Percentiles rank a stretch among this genome's conserved stretches.
These are phyloP conservation scores for Yponomeuta cagnagella DNA, from an alignment of 2,888 invertebrate species.

Conservation along the genomic window DNA sequence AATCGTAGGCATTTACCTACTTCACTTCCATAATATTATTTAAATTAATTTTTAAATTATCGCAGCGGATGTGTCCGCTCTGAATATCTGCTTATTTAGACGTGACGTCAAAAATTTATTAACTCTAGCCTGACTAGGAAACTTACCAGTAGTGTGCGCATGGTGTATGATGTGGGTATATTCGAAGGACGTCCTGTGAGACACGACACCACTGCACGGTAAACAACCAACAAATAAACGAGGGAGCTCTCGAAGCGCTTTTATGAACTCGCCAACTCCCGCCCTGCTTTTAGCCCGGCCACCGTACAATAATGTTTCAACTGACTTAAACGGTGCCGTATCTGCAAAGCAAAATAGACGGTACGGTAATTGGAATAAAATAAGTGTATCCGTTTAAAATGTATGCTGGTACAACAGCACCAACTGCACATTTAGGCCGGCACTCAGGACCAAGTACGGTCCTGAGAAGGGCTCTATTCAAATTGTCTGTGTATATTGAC, in stretches of 20 bases:
- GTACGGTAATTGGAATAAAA: background rate
- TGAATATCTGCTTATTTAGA: background rate
- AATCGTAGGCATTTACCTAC: background rate
- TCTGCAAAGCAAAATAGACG: background rate
- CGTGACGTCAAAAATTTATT: background rate
- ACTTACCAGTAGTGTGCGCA: conserved; percentile 69
- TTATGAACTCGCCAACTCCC: conserved; percentile 74
- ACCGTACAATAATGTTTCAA: conserved; percentile 58
- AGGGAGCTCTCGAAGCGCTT: conserved; percentile 63
- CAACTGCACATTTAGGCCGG: conserved; percentile 19
- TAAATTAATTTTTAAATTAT: background rate
- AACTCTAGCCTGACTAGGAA: conserved; percentile 16
- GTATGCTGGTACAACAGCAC: conserved; percentile 21
- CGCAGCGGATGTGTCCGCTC: background rate
- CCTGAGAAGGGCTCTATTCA: conserved; percentile 36
- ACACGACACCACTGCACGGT: conserved; percentile 65
- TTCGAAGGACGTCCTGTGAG: conserved; percentile 25
- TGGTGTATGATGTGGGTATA: conserved; percentile 39
- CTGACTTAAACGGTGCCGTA: conserved; percentile 53
- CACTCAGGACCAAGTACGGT: background rate
- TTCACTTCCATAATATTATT: background rate
- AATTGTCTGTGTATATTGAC: conserved; percentile 48
- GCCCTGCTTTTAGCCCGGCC: conserved; percentile 64
- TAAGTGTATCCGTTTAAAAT: background rate
- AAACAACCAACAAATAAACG: conserved; percentile 72